Percentiles rank a stretch among this genome's conserved stretches.
These are phyloP conservation scores for Tenebrosternarchus preto DNA, from an alignment of 2,113 vertebrate species.

Conservation along the genomic window DNA sequence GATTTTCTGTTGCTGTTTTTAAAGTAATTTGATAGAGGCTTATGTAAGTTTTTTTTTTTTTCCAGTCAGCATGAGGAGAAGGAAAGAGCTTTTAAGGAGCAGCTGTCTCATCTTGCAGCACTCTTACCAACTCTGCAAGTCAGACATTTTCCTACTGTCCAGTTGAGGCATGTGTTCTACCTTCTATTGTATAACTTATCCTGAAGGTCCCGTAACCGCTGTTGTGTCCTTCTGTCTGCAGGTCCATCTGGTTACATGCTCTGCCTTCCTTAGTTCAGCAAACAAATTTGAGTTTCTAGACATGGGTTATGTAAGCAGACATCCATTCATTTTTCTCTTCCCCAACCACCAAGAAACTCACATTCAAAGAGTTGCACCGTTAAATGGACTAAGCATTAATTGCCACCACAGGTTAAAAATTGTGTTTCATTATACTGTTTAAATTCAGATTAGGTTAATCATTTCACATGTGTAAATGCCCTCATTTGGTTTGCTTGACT, in stretches of 20 bases:
- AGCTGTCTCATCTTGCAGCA: constrained; percentile 78
- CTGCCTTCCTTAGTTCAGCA: constrained; percentile 83
- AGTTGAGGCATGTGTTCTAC: background rate
- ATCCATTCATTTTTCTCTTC: background rate
- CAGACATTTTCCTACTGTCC: constrained; percentile 23
- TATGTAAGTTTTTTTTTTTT: constrained; percentile 1
- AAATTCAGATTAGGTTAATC: background rate
- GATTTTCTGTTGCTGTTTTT: too few species aligned
- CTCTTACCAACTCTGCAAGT: constrained; percentile 85
- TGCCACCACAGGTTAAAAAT: background rate
- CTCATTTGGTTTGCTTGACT: background rate
- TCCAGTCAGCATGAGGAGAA: constrained; percentile 85
- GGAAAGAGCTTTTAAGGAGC: constrained; percentile 83
- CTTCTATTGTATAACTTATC: background rate
- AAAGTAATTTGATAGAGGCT: too few species aligned
- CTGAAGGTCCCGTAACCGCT: background rate
- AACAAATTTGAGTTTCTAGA: constrained; percentile 87
- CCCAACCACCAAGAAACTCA: background rate
- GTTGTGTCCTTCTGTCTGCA: constrained; percentile 45
- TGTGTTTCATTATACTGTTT: background rate
- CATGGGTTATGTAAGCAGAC: constrained; percentile 82
- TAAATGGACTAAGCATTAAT: too few species aligned
- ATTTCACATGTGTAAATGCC: background rate
- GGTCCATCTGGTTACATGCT: constrained; percentile 85
- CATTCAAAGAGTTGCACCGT: background rate